These are phyloP conservation scores for Clostera curtula DNA, from an alignment of 2,888 invertebrate genomes.

Conservation along the genomic window DNA sequence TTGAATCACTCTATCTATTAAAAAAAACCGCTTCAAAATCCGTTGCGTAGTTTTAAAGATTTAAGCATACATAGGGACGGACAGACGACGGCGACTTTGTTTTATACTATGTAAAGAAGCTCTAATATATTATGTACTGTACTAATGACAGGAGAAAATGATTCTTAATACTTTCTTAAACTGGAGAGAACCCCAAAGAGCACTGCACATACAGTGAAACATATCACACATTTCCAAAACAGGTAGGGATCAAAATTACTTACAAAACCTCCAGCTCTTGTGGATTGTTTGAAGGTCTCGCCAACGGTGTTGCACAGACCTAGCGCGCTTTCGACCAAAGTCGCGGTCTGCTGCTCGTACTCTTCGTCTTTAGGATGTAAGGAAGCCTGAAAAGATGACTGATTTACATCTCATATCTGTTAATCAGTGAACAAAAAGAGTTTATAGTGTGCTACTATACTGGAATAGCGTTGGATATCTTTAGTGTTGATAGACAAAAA, in stretches of 20 bases:
- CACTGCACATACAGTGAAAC: neutral
- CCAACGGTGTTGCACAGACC: constrained; percentile 90
- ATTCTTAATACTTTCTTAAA: too few species aligned
- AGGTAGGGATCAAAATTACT: constrained; percentile 39
- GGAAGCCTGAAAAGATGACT: constrained; percentile 43
- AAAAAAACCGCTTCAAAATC: too few species aligned
- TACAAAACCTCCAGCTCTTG: constrained; percentile 90
- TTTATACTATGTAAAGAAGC: too few species aligned
- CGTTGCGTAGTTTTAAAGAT: too few species aligned
- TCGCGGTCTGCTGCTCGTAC: constrained; percentile 87
- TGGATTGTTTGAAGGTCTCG: constrained; percentile 86
- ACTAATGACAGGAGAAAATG: neutral
- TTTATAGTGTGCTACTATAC: too few species aligned
- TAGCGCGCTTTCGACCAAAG: constrained; percentile 90
- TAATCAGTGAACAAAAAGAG: neutral
- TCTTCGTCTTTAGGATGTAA: constrained; percentile 80
- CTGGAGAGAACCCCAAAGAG: neutral
- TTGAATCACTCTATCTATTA: too few species aligned
- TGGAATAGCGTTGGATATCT: too few species aligned
- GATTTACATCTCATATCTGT: neutral
- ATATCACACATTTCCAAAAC: neutral
- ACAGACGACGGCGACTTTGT: too few species aligned
- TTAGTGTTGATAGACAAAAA: too few species aligned
- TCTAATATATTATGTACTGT: too few species aligned
- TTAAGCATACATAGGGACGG: too few species aligned